These are phyloP conservation scores for Neotragus moschatus DNA, from an alignment of 2,113 vertebrate species.

Conservation along the genomic window DNA sequence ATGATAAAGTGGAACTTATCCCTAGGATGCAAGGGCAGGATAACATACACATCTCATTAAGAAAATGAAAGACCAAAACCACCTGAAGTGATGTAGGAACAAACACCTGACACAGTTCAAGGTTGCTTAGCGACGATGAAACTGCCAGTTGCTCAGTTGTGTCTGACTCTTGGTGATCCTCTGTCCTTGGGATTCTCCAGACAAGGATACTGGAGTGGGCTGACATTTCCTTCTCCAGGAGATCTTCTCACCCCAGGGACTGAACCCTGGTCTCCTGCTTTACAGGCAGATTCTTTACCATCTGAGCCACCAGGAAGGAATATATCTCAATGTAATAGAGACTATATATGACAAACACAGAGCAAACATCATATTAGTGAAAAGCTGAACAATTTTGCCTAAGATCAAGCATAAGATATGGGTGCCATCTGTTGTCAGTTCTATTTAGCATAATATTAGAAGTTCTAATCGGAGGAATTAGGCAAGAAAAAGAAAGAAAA, in stretches of 20 bases:
- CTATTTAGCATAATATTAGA: neutral
- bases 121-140: neutral
- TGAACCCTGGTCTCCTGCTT: neutral
- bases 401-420: neutral
- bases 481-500: neutral
- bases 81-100: neutral
- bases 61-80: neutral
- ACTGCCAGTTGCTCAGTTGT: neutral
- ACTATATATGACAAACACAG: neutral
- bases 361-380: neutral
- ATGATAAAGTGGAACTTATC: neutral
- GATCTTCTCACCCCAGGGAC: neutral
- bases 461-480: neutral
- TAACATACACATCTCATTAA: neutral
- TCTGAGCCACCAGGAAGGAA: neutral
- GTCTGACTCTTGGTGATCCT: rapidly evolving
- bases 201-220: neutral
- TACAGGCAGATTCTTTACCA: neutral
- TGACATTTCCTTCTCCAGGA: neutral
- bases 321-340: neutral
- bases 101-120: neutral
- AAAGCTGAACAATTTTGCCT: neutral
- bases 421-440: neutral
- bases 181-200: neutral
- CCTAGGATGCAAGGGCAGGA: no score